phyloP scores from a whole-genome alignment of 2,888 invertebrate genomes.

The Branchipolynoe longqiensis region DNA sequence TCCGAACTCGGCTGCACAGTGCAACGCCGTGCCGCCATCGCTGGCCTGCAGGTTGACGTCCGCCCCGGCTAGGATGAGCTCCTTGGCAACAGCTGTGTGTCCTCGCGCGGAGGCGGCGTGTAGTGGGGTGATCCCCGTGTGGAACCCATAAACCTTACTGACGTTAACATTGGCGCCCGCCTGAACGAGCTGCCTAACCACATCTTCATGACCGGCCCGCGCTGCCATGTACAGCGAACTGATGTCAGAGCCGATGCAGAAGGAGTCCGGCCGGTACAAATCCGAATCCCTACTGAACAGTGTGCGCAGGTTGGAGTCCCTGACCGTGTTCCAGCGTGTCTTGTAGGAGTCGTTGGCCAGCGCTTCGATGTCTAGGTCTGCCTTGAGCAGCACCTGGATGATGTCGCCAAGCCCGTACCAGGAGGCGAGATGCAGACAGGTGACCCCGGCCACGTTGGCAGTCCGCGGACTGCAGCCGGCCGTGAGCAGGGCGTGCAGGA shows the following conservation, averaged over 20 bases:
- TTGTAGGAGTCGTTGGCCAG: conserved; percentile 66
- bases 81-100: conserved; percentile 62
- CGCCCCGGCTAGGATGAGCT: conserved; percentile 62
- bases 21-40: conserved; percentile 68
- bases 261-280: conserved; percentile 64
- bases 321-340: conserved; percentile 62
- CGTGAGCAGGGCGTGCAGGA: conserved; percentile 58
- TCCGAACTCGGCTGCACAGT: conserved; percentile 68
- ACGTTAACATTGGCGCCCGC: conserved; percentile 66
- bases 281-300: conserved; percentile 66
- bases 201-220: conserved; percentile 62
- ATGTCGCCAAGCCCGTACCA: conserved; percentile 66
- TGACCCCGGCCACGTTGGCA: conserved; percentile 64
- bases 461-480: conserved; percentile 47
- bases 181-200: conserved; percentile 58
- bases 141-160: conserved; percentile 65
- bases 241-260: conserved; percentile 65
- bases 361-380: conserved; percentile 61
- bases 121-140: conserved; percentile 66
- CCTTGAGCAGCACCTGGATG: conserved; percentile 51
- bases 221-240: conserved; percentile 67
- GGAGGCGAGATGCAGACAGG: conserved; percentile 65
- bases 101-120: conserved; percentile 68
- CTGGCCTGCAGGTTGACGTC: conserved; percentile 64
- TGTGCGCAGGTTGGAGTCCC: conserved; percentile 59